Evolutionary conservation across 2,797 vertebrate species (phyloP).

Genomic region (Gymnothorax reevesii): DNA sequence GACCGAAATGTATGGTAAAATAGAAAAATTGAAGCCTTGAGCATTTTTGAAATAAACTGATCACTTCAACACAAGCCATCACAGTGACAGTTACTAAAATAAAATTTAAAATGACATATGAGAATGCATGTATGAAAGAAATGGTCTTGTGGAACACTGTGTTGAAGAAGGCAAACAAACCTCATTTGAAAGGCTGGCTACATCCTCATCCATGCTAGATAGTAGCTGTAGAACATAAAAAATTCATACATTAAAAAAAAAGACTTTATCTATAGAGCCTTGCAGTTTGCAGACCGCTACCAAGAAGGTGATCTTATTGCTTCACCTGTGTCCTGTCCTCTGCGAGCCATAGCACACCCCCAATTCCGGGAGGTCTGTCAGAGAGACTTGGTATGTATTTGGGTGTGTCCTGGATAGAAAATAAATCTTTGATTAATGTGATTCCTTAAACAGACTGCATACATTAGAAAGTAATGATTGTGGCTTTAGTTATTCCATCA

Average conservation of each 20-base stretch:
- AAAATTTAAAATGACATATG: background rate
- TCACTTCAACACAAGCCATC: background rate
- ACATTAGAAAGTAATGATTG: too few relatives aligned
- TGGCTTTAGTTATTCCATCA: too few relatives aligned
- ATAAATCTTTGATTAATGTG: background rate
- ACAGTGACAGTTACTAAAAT: background rate
- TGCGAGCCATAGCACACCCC: constrained; percentile 43
- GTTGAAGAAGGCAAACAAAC: constrained; percentile 34
- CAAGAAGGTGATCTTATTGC: constrained; percentile 60
- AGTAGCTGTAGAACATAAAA: constrained; percentile 59
- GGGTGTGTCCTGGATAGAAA: constrained; percentile 15
- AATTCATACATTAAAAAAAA: background rate
- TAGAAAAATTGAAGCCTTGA: background rate
- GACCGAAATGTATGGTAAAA: background rate
- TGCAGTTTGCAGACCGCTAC: background rate
- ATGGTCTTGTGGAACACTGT: background rate
- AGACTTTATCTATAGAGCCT: background rate
- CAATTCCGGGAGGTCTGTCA: constrained; percentile 57
- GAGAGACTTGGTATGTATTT: background rate
- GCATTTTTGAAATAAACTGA: background rate
- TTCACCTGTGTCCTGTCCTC: constrained; percentile 31
- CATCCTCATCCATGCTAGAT: constrained; percentile 68
- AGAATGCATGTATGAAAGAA: background rate
- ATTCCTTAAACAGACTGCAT: too few relatives aligned
- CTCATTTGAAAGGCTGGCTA: constrained; percentile 63